Evolutionary conservation across 2,888 invertebrate species (phyloP).

Genomic region (Epinotia brunnichana): DNA sequence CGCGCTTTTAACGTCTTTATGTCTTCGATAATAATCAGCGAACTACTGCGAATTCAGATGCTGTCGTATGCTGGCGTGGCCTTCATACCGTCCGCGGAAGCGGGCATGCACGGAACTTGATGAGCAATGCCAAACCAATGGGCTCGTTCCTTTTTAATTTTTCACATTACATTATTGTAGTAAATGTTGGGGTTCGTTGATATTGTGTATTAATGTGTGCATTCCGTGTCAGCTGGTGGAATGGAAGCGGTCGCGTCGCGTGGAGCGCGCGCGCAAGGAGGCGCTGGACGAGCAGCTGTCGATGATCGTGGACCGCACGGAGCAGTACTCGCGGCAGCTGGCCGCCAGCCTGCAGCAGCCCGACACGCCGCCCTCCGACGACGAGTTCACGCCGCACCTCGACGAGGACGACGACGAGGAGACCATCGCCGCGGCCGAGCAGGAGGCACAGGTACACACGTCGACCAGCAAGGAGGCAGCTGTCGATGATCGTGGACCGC

Average conservation of each 20-base stretch:
- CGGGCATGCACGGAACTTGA: no score
- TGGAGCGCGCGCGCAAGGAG: constrained; percentile 97
- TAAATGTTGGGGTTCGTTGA: no score
- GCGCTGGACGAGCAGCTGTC: constrained; percentile 98
- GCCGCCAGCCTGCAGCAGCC: constrained; percentile 88
- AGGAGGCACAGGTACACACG: constrained; percentile 82
- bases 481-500: constrained; percentile 98
- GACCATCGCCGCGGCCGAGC: constrained; percentile 94
- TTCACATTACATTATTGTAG: no score
- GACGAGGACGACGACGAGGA: constrained; percentile 95
- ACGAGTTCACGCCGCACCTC: constrained; percentile 91
- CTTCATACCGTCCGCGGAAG: no score
- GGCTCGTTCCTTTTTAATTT: no score
- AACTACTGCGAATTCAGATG: no score
- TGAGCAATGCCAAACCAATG: no score
- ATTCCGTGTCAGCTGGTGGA: constrained; percentile 88
- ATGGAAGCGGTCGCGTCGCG: constrained; percentile 94
- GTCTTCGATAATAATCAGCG: no score
- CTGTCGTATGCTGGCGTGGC: no score
- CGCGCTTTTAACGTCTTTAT: not conserved
- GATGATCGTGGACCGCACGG: constrained; percentile 99
- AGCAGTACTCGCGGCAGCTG: constrained; percentile 96
- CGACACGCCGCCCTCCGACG: constrained; percentile 72
- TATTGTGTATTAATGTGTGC: not conserved
- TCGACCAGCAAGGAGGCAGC: constrained; percentile 90